Percentiles rank a stretch among this genome's conserved stretches.
These are phyloP conservation scores for Drosophila nigromelanica DNA, from an alignment of 1,140 invertebrate genomes.

Conservation along the genomic window DNA sequence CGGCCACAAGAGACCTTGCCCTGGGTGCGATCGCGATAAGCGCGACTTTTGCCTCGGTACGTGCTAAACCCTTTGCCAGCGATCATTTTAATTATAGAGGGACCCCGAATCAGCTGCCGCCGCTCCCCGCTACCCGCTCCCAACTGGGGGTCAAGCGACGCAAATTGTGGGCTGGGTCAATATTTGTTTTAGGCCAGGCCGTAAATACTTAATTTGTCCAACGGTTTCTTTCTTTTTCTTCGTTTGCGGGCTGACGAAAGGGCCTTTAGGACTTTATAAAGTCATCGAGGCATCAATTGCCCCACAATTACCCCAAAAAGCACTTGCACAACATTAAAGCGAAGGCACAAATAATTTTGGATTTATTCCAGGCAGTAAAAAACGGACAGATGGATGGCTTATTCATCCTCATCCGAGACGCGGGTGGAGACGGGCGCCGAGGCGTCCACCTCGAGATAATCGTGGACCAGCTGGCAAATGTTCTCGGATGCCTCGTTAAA, in stretches of 20 bases:
- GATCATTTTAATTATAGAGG: slow-evolving; percentile 75
- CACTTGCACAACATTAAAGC: slow-evolving; percentile 1
- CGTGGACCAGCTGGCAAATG: slow-evolving; percentile 87
- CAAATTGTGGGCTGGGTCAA: slow-evolving; percentile 75
- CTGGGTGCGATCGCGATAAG: slow-evolving; percentile 79
- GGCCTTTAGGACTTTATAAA: slow-evolving; percentile 37
- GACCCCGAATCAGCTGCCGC: neutral
- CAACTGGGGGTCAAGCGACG: slow-evolving; percentile 63
- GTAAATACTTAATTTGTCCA: slow-evolving; percentile 77
- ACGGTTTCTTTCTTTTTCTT: slow-evolving; percentile 45
- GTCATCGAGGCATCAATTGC: slow-evolving; percentile 49
- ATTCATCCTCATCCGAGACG: slow-evolving; percentile 22
- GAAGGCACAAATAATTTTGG: slow-evolving; percentile 31
- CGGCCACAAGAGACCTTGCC: slow-evolving; percentile 57
- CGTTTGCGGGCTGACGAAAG: slow-evolving; percentile 35
- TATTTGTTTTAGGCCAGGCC: slow-evolving; percentile 62
- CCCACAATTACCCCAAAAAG: slow-evolving; percentile 35
- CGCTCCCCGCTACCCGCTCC: neutral
- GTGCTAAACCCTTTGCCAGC: slow-evolving; percentile 67
- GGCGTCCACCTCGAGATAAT: slow-evolving; percentile 85
- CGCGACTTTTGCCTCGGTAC: slow-evolving; percentile 79
- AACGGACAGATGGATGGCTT: neutral
- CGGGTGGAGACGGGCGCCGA: slow-evolving; percentile 40
- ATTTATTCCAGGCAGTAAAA: neutral
- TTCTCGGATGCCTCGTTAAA: slow-evolving; percentile 88